Evolutionary conservation across 2,797 vertebrate genomes (phyloP).

Genomic region (Melanotaenia boesemani): DNA sequence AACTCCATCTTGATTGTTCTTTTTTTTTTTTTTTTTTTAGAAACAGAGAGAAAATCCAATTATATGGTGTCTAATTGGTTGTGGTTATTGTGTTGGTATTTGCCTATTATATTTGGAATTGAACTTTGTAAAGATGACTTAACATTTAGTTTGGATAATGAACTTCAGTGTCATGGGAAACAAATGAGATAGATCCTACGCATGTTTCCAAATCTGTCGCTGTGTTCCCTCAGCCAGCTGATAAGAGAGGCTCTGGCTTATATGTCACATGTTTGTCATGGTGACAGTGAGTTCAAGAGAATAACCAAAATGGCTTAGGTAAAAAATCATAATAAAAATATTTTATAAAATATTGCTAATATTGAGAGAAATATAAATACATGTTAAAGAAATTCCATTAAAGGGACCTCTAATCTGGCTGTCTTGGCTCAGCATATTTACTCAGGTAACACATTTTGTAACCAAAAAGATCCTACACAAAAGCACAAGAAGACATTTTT

Average conservation of each 20-base stretch:
- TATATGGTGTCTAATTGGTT: neutral
- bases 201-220: constrained; percentile 50
- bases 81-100: neutral
- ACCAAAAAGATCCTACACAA: neutral
- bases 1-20: neutral
- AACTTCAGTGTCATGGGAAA: constrained; percentile 43
- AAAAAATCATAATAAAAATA: neutral
- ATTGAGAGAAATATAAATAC: neutral
- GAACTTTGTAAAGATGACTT: neutral
- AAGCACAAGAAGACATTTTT: constrained; percentile 20
- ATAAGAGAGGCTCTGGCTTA: constrained; percentile 55
- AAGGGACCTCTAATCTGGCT: neutral
- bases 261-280: constrained; percentile 16
- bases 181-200: constrained; percentile 12
- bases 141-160: neutral
- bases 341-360: neutral
- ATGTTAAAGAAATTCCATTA: neutral
- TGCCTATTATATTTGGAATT: neutral
- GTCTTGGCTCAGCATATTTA: neutral
- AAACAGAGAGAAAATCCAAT: neutral
- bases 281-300: neutral
- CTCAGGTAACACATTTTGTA: neutral
- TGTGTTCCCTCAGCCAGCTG: constrained; percentile 33
- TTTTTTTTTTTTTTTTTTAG: constrained; percentile 4
- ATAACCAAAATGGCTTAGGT: neutral